These are phyloP conservation scores for Petrocephalus zakoni DNA, from an alignment of 2,113 vertebrate species.

Conservation along the genomic window DNA sequence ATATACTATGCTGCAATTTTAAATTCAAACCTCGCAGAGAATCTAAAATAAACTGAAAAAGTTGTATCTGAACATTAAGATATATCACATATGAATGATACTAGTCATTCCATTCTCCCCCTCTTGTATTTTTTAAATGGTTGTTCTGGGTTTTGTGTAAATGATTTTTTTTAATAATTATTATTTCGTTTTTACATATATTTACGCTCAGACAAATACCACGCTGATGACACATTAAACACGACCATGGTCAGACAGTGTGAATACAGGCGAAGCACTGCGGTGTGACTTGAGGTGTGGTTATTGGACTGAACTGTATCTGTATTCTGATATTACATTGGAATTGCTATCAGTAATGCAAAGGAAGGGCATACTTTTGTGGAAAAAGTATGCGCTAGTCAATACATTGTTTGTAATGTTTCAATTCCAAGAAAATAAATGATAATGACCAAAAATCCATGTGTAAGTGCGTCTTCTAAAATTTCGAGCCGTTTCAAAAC, in stretches of 20 bases:
- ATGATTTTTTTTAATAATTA: neutral
- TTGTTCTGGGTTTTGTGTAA: constrained; percentile 14
- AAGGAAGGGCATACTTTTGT: neutral
- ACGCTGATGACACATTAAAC: constrained; percentile 14
- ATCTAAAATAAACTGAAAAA: constrained; percentile 6
- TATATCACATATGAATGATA: constrained; percentile 21
- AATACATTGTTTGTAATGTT: constrained; percentile 15
- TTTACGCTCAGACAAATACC: constrained; percentile 16
- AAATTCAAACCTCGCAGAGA: neutral
- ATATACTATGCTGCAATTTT: constrained; percentile 5
- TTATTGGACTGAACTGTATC: constrained; percentile 14
- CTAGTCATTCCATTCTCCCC: constrained; percentile 12
- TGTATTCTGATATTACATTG: constrained; percentile 13
- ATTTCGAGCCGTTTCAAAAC: neutral
- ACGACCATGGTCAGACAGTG: constrained; percentile 6
- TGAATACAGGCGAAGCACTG: neutral
- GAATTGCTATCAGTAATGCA: constrained; percentile 7
- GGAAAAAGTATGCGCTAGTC: constrained; percentile 1
- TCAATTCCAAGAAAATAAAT: constrained; percentile 15
- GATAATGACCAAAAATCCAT: constrained; percentile 15
- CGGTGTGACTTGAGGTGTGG: neutral
- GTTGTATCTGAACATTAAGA: neutral
- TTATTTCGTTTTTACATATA: neutral
- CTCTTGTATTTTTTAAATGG: neutral
- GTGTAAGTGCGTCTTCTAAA: neutral